phyloP scores from a whole-genome alignment of 1,140 invertebrate species.

The Drosophila ananassae region DNA sequence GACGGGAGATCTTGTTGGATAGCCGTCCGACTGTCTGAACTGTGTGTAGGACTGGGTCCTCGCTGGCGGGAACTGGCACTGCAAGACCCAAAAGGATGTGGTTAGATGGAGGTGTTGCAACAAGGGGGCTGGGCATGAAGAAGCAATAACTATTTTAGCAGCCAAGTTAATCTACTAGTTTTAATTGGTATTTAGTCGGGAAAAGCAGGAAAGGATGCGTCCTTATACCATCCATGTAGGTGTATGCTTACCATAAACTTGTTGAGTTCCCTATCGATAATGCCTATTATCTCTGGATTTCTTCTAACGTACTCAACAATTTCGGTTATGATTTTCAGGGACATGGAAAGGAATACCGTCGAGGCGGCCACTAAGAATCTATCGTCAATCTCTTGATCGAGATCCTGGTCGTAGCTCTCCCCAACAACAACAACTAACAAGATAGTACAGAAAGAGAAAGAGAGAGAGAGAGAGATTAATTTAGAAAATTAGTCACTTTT shows the following conservation, averaged over 20 bases:
- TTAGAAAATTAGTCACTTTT: slow-evolving; percentile 58
- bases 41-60: slow-evolving; percentile 88
- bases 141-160: too few relatives aligned
- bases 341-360: slow-evolving; percentile 83
- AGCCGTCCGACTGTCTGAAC: slow-evolving; percentile 89
- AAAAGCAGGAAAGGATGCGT: neutral
- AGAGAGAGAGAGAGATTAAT: slow-evolving; percentile 50
- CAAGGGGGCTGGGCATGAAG: too few relatives aligned
- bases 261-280: slow-evolving; percentile 83
- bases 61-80: slow-evolving; percentile 86
- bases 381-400: slow-evolving; percentile 77
- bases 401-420: slow-evolving; percentile 62
- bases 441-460: slow-evolving; percentile 35
- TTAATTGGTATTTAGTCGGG: neutral
- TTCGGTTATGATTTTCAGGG: slow-evolving; percentile 80
- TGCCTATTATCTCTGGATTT: slow-evolving; percentile 79
- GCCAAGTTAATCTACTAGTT: neutral
- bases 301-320: slow-evolving; percentile 82
- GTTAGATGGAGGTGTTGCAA: neutral
- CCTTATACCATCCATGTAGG: slow-evolving; percentile 1
- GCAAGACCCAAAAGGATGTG: slow-evolving; percentile 38
- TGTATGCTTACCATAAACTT: slow-evolving; percentile 79
- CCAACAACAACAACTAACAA: slow-evolving; percentile 72
- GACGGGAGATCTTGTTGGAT: slow-evolving; percentile 88
- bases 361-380: slow-evolving; percentile 83